Conservation (phyloP, 2,797 vertebrate genomes). For the Girardinus metallicus region DNA sequence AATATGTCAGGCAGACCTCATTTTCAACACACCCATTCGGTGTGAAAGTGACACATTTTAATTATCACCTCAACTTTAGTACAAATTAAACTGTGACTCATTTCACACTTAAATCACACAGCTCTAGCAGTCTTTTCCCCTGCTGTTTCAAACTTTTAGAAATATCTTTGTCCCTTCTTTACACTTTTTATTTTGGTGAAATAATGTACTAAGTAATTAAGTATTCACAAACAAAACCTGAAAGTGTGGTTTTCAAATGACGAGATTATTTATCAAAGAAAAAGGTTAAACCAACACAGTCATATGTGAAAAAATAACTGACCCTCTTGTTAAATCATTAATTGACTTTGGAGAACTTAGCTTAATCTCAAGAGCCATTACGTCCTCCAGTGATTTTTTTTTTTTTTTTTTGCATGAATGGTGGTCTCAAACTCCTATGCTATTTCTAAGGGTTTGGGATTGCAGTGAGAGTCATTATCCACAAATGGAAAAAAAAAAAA, state of each 20-base stretch:
- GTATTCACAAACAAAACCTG: background rate
- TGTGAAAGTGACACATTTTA: background rate
- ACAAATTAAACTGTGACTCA: slow-evolving; percentile 3
- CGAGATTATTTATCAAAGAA: background rate
- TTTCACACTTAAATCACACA: slow-evolving; percentile 4
- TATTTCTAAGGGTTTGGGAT: too few species aligned
- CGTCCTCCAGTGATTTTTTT: background rate
- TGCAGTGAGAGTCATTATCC: too few species aligned
- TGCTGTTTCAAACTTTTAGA: slow-evolving; percentile 13
- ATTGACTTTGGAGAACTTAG: background rate
- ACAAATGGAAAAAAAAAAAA: background rate
- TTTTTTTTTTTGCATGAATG: background rate
- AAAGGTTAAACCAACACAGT: background rate
- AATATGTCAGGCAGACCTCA: background rate
- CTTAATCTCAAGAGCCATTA: background rate
- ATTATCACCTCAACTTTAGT: background rate
- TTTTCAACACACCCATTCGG: background rate
- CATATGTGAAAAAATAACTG: background rate
- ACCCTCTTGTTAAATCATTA: background rate
- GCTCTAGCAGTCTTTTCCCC: background rate
- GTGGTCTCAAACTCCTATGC: background rate
- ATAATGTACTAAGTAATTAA: background rate
- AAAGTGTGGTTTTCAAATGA: background rate
- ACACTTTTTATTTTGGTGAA: background rate
- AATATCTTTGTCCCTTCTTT: background rate